These are phyloP conservation scores for Linepithema humile DNA, from an alignment of 1,140 invertebrate genomes.

Conservation along the genomic window DNA sequence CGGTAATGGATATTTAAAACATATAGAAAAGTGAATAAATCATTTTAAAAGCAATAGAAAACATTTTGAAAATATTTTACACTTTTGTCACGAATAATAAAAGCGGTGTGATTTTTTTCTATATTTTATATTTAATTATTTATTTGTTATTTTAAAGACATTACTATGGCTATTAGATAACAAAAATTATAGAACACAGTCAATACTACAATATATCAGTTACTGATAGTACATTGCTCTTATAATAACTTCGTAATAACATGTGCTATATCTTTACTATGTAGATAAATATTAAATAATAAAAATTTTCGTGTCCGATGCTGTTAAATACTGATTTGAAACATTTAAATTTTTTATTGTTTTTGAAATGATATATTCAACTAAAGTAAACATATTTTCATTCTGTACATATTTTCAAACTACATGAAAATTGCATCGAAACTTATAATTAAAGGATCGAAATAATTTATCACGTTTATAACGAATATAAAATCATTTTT, in stretches of 20 bases:
- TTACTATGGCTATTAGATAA: not conserved
- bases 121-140: not conserved
- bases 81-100: not conserved
- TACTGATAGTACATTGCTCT: not conserved
- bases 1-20: conserved; percentile 4
- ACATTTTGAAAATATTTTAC: not conserved
- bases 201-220: not conserved
- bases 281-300: not conserved
- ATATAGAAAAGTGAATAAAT: conserved; percentile 19
- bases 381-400: conserved; percentile 28
- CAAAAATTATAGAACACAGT: not conserved
- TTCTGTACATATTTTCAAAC: conserved; percentile 53
- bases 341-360: not conserved
- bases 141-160: not conserved
- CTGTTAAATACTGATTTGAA: not conserved
- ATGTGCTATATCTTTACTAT: not conserved
- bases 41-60: conserved; percentile 30
- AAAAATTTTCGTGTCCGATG: not conserved
- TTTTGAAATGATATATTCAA: conserved; percentile 54
- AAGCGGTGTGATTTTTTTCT: not conserved
- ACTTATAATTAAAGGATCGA: not conserved
- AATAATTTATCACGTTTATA: conserved; percentile 1
- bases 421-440: not conserved
- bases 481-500: not conserved
- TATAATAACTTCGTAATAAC: not conserved